Evolutionary conservation across 2,797 vertebrate species (phyloP).

Genomic region (Chaunax sp.): DNA sequence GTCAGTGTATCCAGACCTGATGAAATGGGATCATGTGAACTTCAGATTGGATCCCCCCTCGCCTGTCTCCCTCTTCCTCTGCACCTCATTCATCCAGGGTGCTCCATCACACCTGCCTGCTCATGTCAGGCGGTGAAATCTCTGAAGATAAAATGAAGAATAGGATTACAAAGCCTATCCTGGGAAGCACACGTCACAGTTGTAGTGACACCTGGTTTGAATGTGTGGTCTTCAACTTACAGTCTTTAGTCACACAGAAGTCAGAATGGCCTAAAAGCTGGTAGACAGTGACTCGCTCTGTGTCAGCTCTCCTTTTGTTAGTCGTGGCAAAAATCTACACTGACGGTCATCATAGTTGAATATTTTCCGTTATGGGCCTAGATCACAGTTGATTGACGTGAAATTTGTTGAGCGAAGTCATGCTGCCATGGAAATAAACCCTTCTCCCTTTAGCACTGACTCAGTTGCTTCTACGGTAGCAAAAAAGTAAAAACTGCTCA

Average conservation of each 20-base stretch:
- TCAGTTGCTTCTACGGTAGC: too few relatives aligned
- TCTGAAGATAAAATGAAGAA: neutral
- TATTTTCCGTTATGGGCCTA: too few relatives aligned
- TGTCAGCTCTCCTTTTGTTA: neutral
- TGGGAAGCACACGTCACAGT: neutral
- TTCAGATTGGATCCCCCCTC: constrained; percentile 8
- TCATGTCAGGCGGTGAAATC: neutral
- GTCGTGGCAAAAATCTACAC: too few relatives aligned
- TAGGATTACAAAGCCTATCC: neutral
- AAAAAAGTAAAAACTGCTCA: too few relatives aligned
- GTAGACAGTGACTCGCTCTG: neutral
- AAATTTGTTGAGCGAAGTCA: too few relatives aligned
- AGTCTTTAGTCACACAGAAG: neutral
- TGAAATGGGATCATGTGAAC: neutral
- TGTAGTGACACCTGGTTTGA: neutral
- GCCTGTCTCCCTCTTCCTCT: neutral
- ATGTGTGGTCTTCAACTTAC: neutral
- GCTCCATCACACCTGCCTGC: neutral
- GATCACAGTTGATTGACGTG: neutral
- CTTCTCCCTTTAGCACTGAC: too few relatives aligned
- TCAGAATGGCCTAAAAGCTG: neutral
- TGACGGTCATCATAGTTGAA: too few relatives aligned
- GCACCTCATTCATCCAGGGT: neutral
- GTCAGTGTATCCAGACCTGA: neutral
- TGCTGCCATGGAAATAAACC: neutral